phyloP scores from a whole-genome alignment of 92 coral and sea anemone genomes.

The Nematostella vectensis region DNA sequence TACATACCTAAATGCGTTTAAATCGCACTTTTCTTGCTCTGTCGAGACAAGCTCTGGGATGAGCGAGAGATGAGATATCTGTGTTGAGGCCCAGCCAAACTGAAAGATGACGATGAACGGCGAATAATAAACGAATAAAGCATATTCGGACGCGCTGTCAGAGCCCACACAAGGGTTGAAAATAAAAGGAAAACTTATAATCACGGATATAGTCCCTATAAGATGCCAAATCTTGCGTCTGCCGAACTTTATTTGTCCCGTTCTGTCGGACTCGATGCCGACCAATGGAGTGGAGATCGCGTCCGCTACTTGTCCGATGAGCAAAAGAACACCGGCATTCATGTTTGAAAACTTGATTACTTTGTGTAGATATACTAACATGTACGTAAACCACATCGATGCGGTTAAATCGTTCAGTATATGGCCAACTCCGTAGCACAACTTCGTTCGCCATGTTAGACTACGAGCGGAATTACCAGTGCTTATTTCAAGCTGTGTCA shows the following conservation, averaged over 20 bases:
- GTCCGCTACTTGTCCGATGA: constrained; percentile 93
- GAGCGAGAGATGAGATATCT: constrained; percentile 85
- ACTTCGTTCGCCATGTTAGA: constrained; percentile 64
- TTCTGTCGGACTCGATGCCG: constrained; percentile 84
- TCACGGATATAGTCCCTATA: constrained; percentile 70
- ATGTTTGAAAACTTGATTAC: constrained; percentile 68
- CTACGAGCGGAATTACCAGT: no score
- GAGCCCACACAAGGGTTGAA: constrained; percentile 76
- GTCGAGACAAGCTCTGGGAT: constrained; percentile 79
- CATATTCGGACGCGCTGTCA: constrained; percentile 50
- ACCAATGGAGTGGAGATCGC: constrained; percentile 85
- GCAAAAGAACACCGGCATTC: constrained; percentile 62
- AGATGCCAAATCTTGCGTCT: constrained; percentile 94
- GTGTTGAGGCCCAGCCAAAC: constrained; percentile 97
- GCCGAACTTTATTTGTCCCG: constrained; percentile 60
- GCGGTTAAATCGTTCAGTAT: constrained; percentile 88
- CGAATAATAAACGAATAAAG: constrained; percentile 67
- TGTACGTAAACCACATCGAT: constrained; percentile 93
- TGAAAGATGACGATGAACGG: constrained; percentile 86
- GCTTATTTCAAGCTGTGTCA: no score
- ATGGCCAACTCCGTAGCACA: constrained; percentile 87
- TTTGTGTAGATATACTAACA: constrained; percentile 80
- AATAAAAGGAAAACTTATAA: constrained; percentile 74
- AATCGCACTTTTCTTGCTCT: constrained; percentile 70
- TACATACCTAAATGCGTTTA: constrained; percentile 80